phyloP scores from a whole-genome alignment of 1,140 invertebrate genomes.

The Papilio machaon region DNA sequence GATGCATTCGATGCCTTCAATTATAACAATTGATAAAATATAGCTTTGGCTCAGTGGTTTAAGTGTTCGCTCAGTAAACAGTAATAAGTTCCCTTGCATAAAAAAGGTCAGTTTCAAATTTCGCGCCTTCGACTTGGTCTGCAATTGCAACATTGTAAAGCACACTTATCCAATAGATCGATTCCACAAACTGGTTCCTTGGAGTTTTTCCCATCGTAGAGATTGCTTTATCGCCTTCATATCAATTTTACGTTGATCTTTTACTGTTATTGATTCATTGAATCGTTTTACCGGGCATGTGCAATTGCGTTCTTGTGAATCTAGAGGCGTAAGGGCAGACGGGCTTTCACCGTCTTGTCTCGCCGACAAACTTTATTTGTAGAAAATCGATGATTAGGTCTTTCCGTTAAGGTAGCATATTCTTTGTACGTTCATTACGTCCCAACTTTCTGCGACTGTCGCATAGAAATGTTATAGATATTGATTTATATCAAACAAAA shows the following conservation, averaged over 20 bases:
- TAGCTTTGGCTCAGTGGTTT: not conserved
- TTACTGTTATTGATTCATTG: slow-evolving; percentile 62
- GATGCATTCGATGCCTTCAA: slow-evolving; percentile 51
- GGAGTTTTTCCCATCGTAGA: slow-evolving; percentile 13
- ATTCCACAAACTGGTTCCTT: slow-evolving; percentile 15
- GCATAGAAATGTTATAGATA: slow-evolving; percentile 67
- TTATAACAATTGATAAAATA: slow-evolving; percentile 47
- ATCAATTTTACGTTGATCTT: slow-evolving; percentile 50
- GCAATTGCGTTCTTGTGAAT: slow-evolving; percentile 72
- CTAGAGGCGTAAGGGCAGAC: slow-evolving; percentile 76
- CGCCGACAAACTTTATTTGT: slow-evolving; percentile 47
- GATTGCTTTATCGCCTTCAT: slow-evolving; percentile 30
- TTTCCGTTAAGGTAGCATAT: slow-evolving; percentile 61
- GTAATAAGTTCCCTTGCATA: not conserved
- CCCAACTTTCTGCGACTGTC: slow-evolving; percentile 64
- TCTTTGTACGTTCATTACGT: slow-evolving; percentile 50
- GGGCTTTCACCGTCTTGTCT: slow-evolving; percentile 73
- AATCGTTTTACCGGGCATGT: slow-evolving; percentile 69
- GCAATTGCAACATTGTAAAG: not conserved
- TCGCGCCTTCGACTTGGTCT: not conserved
- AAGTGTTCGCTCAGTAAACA: not conserved
- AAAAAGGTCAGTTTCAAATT: not conserved
- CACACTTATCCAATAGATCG: not conserved
- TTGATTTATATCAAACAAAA: slow-evolving; percentile 65
- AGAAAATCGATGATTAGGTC: slow-evolving; percentile 59